These are phyloP conservation scores for Drosophila paranaensis DNA, from an alignment of 2,888 invertebrate genomes.

Conservation along the genomic window DNA sequence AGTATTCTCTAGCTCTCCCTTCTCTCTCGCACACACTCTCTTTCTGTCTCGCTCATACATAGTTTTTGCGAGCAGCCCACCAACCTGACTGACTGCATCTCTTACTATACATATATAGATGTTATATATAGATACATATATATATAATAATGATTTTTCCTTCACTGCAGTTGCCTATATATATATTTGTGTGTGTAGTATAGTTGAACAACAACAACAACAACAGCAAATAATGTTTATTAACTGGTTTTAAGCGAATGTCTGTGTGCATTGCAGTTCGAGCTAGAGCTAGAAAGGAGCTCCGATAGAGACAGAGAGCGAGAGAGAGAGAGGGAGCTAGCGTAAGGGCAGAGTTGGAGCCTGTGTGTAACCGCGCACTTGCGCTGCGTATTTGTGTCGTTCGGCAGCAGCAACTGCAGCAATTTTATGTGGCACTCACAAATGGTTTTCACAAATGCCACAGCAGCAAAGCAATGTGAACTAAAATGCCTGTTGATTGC, in stretches of 20 bases:
- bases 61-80: slow-evolving; percentile 47
- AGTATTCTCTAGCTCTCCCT: slow-evolving; percentile 43
- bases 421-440: slow-evolving; percentile 44
- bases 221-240: slow-evolving; percentile 70
- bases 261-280: slow-evolving; percentile 43
- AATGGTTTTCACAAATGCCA: slow-evolving; percentile 53
- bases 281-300: slow-evolving; percentile 5
- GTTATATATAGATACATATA: slow-evolving; percentile 32
- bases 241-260: slow-evolving; percentile 57
- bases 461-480: slow-evolving; percentile 8
- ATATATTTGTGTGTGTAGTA: slow-evolving; percentile 23
- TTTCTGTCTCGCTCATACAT: slow-evolving; percentile 34
- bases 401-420: slow-evolving; percentile 48
- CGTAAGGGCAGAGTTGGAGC: neutral
- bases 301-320: neutral
- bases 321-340: neutral
- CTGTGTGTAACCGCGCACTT: slow-evolving; percentile 43
- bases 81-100: neutral
- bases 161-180: slow-evolving; percentile 51
- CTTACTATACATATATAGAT: neutral
- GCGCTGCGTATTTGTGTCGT: slow-evolving; percentile 53
- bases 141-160: slow-evolving; percentile 71
- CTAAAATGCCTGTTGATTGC: slow-evolving; percentile 54
- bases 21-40: slow-evolving; percentile 19
- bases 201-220: slow-evolving; percentile 34